Conservation (phyloP, 1,140 invertebrate species). For the Episyrphus balteatus region DNA sequence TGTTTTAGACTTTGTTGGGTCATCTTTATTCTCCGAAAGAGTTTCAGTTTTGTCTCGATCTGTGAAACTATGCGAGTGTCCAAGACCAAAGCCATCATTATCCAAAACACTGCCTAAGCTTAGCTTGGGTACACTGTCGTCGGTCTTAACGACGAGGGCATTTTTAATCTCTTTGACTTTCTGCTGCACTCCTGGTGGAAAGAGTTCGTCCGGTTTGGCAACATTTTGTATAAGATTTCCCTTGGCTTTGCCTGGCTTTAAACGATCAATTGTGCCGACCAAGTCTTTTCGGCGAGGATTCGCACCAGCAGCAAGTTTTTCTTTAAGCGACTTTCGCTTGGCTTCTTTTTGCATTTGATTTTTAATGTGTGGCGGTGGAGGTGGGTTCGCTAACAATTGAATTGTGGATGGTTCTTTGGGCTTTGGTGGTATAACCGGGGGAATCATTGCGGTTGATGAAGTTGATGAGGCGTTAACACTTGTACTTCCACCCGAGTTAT, state of each 20-base stretch:
- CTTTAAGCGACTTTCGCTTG: slow-evolving; percentile 29
- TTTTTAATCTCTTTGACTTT: slow-evolving; percentile 45
- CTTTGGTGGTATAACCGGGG: slow-evolving; percentile 35
- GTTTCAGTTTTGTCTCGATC: slow-evolving; percentile 8
- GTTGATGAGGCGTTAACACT: slow-evolving; percentile 18
- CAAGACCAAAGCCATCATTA: slow-evolving; percentile 47
- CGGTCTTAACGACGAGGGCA: slow-evolving; percentile 41
- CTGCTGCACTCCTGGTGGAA: slow-evolving; percentile 34
- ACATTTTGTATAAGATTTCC: slow-evolving; percentile 59
- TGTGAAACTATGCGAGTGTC: slow-evolving; percentile 46
- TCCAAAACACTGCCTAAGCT: slow-evolving; percentile 69
- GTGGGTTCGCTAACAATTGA: slow-evolving; percentile 22
- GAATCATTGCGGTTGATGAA: slow-evolving; percentile 15
- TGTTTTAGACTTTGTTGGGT: neutral
- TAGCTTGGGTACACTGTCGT: slow-evolving; percentile 59
- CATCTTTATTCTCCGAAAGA: neutral
- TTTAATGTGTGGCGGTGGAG: slow-evolving; percentile 32
- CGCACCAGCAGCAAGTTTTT: slow-evolving; percentile 19
- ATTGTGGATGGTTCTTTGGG: slow-evolving; percentile 36
- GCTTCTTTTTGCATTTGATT: slow-evolving; percentile 31
- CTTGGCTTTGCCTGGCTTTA: slow-evolving; percentile 75
- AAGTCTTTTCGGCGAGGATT: slow-evolving; percentile 51
- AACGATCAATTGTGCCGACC: slow-evolving; percentile 66
- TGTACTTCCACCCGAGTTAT: slow-evolving; percentile 29
- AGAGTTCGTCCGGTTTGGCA: slow-evolving; percentile 40